Base-by-base conservation (phyloP, 2,797 vertebrate species). In the Gastrophryne carolinensis region DNA sequence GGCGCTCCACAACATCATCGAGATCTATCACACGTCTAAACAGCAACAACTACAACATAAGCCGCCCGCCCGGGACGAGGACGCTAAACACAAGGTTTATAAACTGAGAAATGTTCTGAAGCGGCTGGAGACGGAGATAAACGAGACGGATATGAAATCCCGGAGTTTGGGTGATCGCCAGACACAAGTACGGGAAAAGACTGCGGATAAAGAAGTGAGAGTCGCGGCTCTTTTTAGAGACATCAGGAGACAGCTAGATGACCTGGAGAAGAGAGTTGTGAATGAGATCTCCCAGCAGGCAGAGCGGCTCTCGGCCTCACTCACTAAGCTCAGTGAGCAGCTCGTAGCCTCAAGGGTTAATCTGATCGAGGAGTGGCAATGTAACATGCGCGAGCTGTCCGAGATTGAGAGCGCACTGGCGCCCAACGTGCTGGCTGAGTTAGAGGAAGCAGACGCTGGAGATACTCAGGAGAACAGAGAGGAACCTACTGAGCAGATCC, bases 31-130 rank as follows among this genome's bases (percentile, higher is more conserved):
- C n/a, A n/a, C n/a, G n/a, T n/a, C n/a, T n/a, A n/a, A n/a, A n/a
- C n/a, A n/a, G n/a, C n/a, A n/a, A n/a, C n/a, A n/a, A n/a, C n/a
- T n/a, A n/a, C n/a, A n/a, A n/a, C n/a, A n/a, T n/a, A n/a, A n/a
- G n/a, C n/a, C n/a, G n/a, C n/a, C n/a, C n/a, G n/a, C 24, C 9
- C 29, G 34, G 4, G 21, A 66, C n/a, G 85, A 81, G 1, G 90
- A 89, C 0, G 87, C 86, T 34, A 80, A 64, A 26, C 44, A 47
- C 3, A 44, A 64, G 61, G 47, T 44, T 21, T 23, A 64, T 4
- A 29, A 29, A 29, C 61, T 64, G 11, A 4, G 9, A 17, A 17
- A 27, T 3, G 10, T 23, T 37, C 34, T 61, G 3, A 17, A 39
- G 1, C 24, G 0, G 11, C 10, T 61, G 58, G 39, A 19, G 1